Base-by-base conservation (phyloP, 1,140 invertebrate genomes). In the Chlorops oryzae region DNA sequence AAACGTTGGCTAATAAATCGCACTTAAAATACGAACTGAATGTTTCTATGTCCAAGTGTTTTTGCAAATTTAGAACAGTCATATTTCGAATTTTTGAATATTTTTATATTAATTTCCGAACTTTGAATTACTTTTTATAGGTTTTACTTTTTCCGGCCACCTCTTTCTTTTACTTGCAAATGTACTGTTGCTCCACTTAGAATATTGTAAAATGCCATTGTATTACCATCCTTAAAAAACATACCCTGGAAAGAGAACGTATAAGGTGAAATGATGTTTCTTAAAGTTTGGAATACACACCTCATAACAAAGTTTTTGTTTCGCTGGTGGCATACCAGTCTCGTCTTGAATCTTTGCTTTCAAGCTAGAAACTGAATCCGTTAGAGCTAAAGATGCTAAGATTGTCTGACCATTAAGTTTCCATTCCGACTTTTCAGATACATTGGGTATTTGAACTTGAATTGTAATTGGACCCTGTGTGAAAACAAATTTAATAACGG, bases 221-320 rank as follows among this genome's bases (percentile, higher is more conserved):
- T 85, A 66, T 96, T 94, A 18, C 85, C 92, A 76, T 99, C 96
- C 73, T 99, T 98, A 74, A 98, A 93, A 76, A 98, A 98, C 70
- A 98, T 85, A 35, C 94, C 94, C 87, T 95, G 72, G 13, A 81
- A 81, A 65, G 58, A 56, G 57, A 56, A 1, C n/a, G 27, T 41
- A 51, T 21, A 27, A 47, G 24, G n/a, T 34, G 20, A 17, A n/a
- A 43, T 18, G 20, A n/a, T 28, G 61, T 47, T n/a, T 58, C 2
- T 6, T 22, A 28, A 15, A 47, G 51, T 12, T 38, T 47, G 27
- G 9, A 9, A 21, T 21, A 20, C 21, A 52, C 49, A 70, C 67
- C 58, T 72, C 70, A 34, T 72, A 69, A 20, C 65, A 72, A 42
- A 65, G 65, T 74, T 99, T 99, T 74, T 98, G 96, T 76, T 99